Percentiles rank a stretch among this genome's conserved stretches.
phyloP scores from a whole-genome alignment of 2,797 vertebrate species.

The Acanthiza pusilla region DNA sequence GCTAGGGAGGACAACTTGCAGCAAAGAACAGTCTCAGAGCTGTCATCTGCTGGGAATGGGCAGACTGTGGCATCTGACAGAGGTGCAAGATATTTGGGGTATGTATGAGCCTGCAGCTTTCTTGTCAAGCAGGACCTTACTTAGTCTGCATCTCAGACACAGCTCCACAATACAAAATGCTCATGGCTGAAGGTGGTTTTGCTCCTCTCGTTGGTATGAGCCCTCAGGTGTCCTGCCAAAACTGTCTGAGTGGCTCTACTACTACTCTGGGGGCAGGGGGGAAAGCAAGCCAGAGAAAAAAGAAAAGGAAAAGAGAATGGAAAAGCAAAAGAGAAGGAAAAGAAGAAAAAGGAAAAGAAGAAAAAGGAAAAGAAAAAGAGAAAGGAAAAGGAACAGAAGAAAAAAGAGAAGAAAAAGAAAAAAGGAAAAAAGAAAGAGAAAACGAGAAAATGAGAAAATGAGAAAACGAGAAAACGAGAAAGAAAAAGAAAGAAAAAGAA shows the following conservation, averaged over 20 bases:
- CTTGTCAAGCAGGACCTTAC: not conserved
- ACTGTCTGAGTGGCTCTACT: not conserved
- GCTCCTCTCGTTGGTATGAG: not conserved
- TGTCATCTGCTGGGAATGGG: not conserved
- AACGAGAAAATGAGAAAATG: rapidly evolving
- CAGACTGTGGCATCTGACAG: rapidly evolving
- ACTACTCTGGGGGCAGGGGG: not conserved
- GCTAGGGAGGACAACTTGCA: not conserved
- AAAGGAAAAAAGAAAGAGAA: not conserved
- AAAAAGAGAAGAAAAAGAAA: not conserved
- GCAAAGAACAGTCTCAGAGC: not conserved
- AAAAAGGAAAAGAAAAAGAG: not conserved
- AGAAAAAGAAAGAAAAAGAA: not conserved
- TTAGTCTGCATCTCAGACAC: not conserved
- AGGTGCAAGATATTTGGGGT: not conserved
- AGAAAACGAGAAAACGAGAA: too few relatives aligned
- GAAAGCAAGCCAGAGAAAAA: not conserved
- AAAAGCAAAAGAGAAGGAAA: not conserved
- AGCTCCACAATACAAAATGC: not conserved
- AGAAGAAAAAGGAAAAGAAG: not conserved
- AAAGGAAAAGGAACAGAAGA: too few relatives aligned
- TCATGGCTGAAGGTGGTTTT: not conserved
- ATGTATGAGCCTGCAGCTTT: not conserved
- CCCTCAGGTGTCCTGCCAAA: not conserved
- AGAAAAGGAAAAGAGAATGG: not conserved